These are phyloP conservation scores for Labeo calbasu DNA, from an alignment of 2,797 vertebrate species.

Conservation along the genomic window DNA sequence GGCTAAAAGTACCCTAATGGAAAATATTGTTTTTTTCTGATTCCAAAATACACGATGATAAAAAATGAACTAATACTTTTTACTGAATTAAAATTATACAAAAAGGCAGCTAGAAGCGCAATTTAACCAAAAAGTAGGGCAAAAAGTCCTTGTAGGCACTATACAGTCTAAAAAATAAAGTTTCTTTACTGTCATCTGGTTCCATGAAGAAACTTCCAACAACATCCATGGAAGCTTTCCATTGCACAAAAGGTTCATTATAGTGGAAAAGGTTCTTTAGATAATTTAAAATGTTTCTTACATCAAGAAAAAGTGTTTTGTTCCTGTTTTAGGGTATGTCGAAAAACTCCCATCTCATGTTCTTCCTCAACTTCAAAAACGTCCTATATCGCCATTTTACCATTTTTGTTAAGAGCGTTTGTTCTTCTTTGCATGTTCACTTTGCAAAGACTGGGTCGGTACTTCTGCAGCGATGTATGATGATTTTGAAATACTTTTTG, in stretches of 20 bases:
- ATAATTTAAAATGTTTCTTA: too few relatives aligned
- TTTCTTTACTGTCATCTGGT: not conserved
- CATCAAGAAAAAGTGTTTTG: too few relatives aligned
- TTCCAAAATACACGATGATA: not conserved
- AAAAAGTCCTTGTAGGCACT: not conserved
- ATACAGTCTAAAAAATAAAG: not conserved
- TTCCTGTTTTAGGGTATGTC: too few relatives aligned
- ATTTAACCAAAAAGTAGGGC: not conserved
- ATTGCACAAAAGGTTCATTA: not conserved
- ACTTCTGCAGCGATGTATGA: too few relatives aligned
- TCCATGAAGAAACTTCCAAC: not conserved
- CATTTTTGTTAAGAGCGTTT: too few relatives aligned
- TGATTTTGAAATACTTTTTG: too few relatives aligned
- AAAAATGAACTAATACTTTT: not conserved
- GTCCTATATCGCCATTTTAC: too few relatives aligned
- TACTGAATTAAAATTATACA: not conserved
- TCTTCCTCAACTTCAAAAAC: too few relatives aligned
- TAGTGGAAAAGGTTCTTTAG: too few relatives aligned
- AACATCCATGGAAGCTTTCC: not conserved
- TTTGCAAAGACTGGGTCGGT: too few relatives aligned
- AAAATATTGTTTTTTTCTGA: not conserved
- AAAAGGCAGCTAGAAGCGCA: not conserved
- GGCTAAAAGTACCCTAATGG: not conserved
- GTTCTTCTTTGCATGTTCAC: too few relatives aligned
- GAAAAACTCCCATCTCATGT: too few relatives aligned